Evolutionary conservation across 2,113 vertebrate species (phyloP), one percentile per base, ranked within the genome.

Genomic region (Terrapene triunguis): DNA sequence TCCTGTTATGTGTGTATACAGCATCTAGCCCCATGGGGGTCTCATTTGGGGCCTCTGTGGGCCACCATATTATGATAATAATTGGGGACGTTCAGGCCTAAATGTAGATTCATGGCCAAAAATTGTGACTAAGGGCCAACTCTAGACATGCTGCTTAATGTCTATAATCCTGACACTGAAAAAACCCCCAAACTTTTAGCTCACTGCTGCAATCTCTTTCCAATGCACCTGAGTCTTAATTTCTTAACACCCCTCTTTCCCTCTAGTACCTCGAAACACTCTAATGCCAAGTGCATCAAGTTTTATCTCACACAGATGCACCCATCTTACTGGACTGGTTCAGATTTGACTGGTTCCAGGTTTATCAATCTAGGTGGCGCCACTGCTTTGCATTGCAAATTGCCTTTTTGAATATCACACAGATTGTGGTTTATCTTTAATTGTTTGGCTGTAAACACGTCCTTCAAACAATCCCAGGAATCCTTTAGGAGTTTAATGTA

Each of bases 211-310:
- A 9, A 25, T 83, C 86, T 16, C 25, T 54, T 59, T 27, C 24
- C 59, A 2, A 48, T 3, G 21, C 57, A 51, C 6, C 53, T 21
- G 42, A 53, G 90, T 16, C 80, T 84, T n/a, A 42, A 1, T 7
- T 3, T 0, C 35, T 59, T 85, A 57, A 27, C 51, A 90, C 86
- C 62, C 74, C 42, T 17, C 51, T 89, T 90, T 17, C 27, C n/a
- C 78, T 4, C 65, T 47, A 2, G 0, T 80, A 88, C 8, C 1
- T 44, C 32, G 14, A 1, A 1, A 6, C 2, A 84, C 87, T 69
- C 48, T 10, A 29, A 42, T 1, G 55, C 91, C n/a, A 25, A 1
- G 0, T 14, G 90, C 0, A 2, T 83, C 48, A 38, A 0, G 0
- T 17, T 38, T 44, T 19, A 35, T 82, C 89, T 8, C 10, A 0